Base-by-base conservation (phyloP, 2,113 vertebrate species). In the Engraulis encrasicolus region DNA sequence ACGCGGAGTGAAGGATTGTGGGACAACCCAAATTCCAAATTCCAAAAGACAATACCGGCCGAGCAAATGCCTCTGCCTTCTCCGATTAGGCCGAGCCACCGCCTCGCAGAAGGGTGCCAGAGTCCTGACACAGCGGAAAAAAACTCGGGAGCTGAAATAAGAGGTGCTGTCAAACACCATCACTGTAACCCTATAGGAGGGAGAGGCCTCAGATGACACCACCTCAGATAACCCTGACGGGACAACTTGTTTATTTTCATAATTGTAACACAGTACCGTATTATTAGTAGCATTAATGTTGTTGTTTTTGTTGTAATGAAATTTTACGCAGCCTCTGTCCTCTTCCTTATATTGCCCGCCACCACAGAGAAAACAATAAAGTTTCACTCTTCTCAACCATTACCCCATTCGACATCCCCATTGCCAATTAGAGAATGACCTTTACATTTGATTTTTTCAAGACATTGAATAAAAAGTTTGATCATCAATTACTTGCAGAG, bases 81-180 rank as follows among this genome's bases (percentile, higher is more conserved):
- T 40, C 88, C 74, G n/a, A 80, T 88, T 84, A 89, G 84, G 85
- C 84, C 86, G 81, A 84, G 84, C 40, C 85, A 83, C 85, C 82
- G 84, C 78, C 86, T 81, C 83, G 89, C 1, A 86, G 40, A 87
- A 52, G 1, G 48, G 27, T 84, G 87, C 89, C 89, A 90, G 91
- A 88, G 31, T 71, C 83, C 84, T 89, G 77, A 83, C 85, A 78
- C 83, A 86, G 85, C 49, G 81, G 14, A 50, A 74, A 48, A 66
- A 82, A 87, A 88, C 80, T 81, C 78, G 37, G 81, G 83, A 86
- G 40, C 58, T 50, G 27, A 83, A 89, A 81, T 80, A 88, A 86
- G 86, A 18, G 58, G 81, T 83, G 81, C 54, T 77, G 54, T 27
- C 27, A 78, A 88, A 89, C 80, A 87, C 48, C 40, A 78, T 89